These are phyloP conservation scores for Mormyrus iriodes DNA, from an alignment of 2,113 vertebrate species.

Conservation along the genomic window DNA sequence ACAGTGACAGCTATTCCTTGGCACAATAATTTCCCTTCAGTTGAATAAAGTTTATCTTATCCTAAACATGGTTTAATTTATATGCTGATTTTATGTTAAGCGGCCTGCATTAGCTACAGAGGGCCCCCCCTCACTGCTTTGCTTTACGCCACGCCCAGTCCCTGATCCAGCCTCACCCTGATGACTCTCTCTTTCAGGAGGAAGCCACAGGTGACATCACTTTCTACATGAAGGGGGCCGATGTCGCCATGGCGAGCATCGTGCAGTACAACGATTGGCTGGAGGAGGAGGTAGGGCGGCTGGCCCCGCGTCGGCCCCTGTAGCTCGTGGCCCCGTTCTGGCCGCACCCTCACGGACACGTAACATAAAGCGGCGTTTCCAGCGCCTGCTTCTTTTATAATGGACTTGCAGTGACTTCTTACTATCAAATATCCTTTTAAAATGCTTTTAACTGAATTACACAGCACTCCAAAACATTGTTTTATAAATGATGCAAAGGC, in stretches of 20 bases:
- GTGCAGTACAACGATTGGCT: slow-evolving; percentile 98
- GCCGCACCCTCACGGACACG: neutral
- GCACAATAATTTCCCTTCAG: neutral
- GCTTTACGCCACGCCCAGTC: neutral
- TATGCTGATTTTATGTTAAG: neutral
- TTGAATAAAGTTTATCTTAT: neutral
- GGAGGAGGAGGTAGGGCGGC: slow-evolving; percentile 82
- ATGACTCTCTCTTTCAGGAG: slow-evolving; percentile 62
- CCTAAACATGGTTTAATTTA: neutral
- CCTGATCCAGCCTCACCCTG: neutral
- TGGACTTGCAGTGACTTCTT: slow-evolving; percentile 9
- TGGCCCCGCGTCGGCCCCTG: neutral
- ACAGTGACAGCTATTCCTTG: neutral
- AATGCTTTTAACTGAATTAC: slow-evolving; percentile 15
- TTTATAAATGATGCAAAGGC: slow-evolving; percentile 17
- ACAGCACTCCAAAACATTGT: neutral
- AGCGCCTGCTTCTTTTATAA: slow-evolving; percentile 11
- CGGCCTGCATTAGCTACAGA: neutral
- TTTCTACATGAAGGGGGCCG: slow-evolving; percentile 97
- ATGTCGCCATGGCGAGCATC: slow-evolving; percentile 88
- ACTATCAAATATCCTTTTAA: slow-evolving; percentile 14
- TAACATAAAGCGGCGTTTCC: neutral
- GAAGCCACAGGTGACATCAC: slow-evolving; percentile 89
- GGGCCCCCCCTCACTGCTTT: neutral
- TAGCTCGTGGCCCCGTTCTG: neutral